Conservation (phyloP, 2,888 invertebrate genomes). For the Drosophila recens region DNA sequence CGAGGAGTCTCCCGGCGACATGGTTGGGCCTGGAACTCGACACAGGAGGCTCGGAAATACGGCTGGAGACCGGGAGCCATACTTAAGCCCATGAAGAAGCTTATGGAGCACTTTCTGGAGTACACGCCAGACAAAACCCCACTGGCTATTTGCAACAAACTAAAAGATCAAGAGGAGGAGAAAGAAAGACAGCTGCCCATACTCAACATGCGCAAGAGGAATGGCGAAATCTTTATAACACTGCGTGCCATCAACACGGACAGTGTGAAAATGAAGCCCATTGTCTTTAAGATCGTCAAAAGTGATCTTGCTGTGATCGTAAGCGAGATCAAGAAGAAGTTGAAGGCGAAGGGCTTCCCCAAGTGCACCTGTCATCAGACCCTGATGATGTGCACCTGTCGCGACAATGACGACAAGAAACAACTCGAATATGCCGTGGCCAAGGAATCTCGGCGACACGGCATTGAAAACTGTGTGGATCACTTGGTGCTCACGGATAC, state of each 20-base stretch:
- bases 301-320: slow-evolving; percentile 86
- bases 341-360: slow-evolving; percentile 86
- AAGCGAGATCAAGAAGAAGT: slow-evolving; percentile 86
- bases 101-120: slow-evolving; percentile 82
- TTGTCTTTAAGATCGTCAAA: slow-evolving; percentile 89
- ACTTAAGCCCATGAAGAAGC: slow-evolving; percentile 75
- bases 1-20: slow-evolving; percentile 87
- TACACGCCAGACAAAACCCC: slow-evolving; percentile 61
- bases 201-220: slow-evolving; percentile 88
- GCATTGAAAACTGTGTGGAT: slow-evolving; percentile 68
- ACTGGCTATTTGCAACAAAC: slow-evolving; percentile 75
- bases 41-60: slow-evolving; percentile 59
- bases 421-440: slow-evolving; percentile 86
- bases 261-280: slow-evolving; percentile 85
- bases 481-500: slow-evolving; percentile 80
- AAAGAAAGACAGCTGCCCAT: slow-evolving; percentile 84
- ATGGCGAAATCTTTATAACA: slow-evolving; percentile 88
- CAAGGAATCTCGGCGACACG: slow-evolving; percentile 83
- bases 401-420: slow-evolving; percentile 83
- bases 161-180: slow-evolving; percentile 82
- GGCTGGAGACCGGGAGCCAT: slow-evolving; percentile 85
- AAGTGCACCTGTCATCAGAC: slow-evolving; percentile 87
- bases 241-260: slow-evolving; percentile 29
- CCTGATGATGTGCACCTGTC: slow-evolving; percentile 82
- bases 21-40: slow-evolving; percentile 89